phyloP scores from a whole-genome alignment of 2,797 vertebrate species.

The Urocyon cinereoargenteus region DNA sequence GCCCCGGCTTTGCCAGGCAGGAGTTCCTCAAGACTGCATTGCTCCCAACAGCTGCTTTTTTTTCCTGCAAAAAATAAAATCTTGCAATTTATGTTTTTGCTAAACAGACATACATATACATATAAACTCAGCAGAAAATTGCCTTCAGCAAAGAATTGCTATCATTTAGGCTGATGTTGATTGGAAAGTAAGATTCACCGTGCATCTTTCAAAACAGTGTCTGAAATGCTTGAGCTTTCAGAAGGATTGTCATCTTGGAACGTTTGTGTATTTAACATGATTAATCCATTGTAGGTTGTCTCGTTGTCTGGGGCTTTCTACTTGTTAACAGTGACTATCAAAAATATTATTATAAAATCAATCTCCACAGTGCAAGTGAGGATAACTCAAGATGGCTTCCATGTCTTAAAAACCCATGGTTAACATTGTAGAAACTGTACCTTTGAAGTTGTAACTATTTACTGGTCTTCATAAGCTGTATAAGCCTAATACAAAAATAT shows the following conservation, averaged over 20 bases:
- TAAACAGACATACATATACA: conserved; percentile 55
- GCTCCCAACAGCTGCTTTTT: background rate
- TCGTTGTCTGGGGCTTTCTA: conserved; percentile 4
- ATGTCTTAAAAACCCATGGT: background rate
- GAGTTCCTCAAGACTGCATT: background rate
- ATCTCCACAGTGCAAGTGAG: conserved; percentile 23
- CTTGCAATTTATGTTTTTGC: conserved; percentile 66
- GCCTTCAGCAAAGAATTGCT: conserved; percentile 54
- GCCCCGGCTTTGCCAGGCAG: background rate
- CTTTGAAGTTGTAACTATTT: conserved; percentile 54
- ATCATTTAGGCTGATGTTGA: conserved; percentile 60
- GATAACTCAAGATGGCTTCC: conserved; percentile 49
- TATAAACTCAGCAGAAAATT: conserved; percentile 68
- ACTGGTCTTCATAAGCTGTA: conserved; percentile 6
- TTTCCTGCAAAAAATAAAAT: conserved; percentile 45
- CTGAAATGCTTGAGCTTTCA: conserved; percentile 30
- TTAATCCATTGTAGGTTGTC: conserved; percentile 7
- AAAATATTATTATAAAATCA: conserved; percentile 50
- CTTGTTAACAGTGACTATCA: conserved; percentile 20
- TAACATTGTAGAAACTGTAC: conserved; percentile 17
- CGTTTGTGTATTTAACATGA: conserved; percentile 3
- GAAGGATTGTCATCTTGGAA: background rate
- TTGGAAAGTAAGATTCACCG: conserved; percentile 55
- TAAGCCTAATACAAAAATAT: conserved; percentile 60
- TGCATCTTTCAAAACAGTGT: conserved; percentile 52